A percentile compares a stretch with the other conserved stretches of the same genome.
Conservation (phyloP, 2,797 vertebrate genomes). For the Periophthalmus magnuspinnatus region DNA sequence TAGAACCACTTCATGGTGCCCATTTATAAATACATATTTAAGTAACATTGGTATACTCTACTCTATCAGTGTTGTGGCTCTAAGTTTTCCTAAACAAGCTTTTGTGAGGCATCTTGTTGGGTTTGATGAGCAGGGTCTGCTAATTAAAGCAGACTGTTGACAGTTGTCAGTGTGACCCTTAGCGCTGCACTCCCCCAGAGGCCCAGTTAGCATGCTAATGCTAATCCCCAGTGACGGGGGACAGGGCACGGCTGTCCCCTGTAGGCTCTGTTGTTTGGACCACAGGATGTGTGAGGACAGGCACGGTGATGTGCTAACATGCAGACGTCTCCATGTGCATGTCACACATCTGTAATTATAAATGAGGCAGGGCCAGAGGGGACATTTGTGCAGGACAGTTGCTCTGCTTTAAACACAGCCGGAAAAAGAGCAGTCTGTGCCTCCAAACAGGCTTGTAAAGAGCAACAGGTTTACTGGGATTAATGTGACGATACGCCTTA, state of each 20-base stretch:
- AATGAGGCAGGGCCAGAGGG: slow-evolving; percentile 57
- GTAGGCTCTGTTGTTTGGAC: slow-evolving; percentile 61
- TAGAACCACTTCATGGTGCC: background rate
- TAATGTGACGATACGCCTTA: slow-evolving; percentile 44
- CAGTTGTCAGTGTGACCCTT: slow-evolving; percentile 70
- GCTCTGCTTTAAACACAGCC: slow-evolving; percentile 41
- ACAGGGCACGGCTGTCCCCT: slow-evolving; percentile 72
- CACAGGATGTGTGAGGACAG: slow-evolving; percentile 73
- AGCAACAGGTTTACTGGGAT: slow-evolving; percentile 62
- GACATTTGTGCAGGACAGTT: slow-evolving; percentile 55
- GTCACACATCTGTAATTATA: slow-evolving; percentile 79
- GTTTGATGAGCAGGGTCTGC: slow-evolving; percentile 50
- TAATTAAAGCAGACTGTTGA: slow-evolving; percentile 74
- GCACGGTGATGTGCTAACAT: slow-evolving; percentile 74
- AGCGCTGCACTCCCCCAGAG: slow-evolving; percentile 51
- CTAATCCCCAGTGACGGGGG: slow-evolving; percentile 77
- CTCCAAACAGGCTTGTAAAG: slow-evolving; percentile 54
- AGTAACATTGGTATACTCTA: slow-evolving; percentile 7
- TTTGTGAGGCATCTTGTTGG: slow-evolving; percentile 21
- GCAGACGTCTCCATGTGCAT: slow-evolving; percentile 66
- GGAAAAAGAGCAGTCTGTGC: slow-evolving; percentile 65
- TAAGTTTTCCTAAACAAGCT: slow-evolving; percentile 20
- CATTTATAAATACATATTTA: background rate
- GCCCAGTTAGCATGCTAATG: slow-evolving; percentile 75
- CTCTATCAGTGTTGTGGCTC: background rate